These are phyloP conservation scores for Pygocentrus nattereri DNA, from an alignment of 2,797 vertebrate species.

Conservation along the genomic window DNA sequence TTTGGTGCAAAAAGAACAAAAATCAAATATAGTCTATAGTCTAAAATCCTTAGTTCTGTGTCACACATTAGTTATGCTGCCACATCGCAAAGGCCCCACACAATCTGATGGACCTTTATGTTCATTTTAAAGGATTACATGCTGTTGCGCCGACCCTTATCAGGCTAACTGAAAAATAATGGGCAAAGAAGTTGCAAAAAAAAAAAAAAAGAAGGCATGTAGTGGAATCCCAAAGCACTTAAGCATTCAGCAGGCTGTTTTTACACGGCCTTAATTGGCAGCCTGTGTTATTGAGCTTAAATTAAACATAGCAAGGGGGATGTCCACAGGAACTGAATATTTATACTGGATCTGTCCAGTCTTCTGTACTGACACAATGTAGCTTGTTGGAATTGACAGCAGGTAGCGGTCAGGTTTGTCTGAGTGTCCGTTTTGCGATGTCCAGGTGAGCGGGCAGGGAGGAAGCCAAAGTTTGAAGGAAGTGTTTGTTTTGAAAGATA, in stretches of 20 bases:
- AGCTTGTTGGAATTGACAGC: conserved; percentile 19
- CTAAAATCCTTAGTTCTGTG: too few species aligned
- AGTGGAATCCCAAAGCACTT: conserved; percentile 61
- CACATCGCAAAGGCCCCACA: background rate
- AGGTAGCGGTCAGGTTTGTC: background rate
- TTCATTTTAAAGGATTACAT: conserved; percentile 52
- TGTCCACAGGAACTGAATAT: conserved; percentile 59
- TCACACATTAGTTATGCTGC: background rate
- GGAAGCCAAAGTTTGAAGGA: background rate
- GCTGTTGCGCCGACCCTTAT: conserved; percentile 55
- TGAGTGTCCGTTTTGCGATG: conserved; percentile 1
- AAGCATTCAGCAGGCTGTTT: conserved; percentile 57
- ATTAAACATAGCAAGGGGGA: conserved; percentile 64
- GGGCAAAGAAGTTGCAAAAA: conserved; percentile 50
- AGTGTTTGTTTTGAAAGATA: background rate
- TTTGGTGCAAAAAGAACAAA: too few species aligned
- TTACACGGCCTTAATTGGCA: conserved; percentile 61
- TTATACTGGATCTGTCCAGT: conserved; percentile 50
- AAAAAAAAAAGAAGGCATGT: conserved; percentile 40
- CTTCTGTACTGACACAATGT: conserved; percentile 41
- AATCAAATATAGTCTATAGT: too few species aligned
- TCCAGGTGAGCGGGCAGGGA: background rate
- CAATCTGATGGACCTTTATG: conserved; percentile 42
- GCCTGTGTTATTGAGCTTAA: conserved; percentile 60
- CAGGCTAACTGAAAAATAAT: conserved; percentile 59